phyloP scores from a whole-genome alignment of 2,888 invertebrate genomes.

The Sminthurides aquaticus region DNA sequence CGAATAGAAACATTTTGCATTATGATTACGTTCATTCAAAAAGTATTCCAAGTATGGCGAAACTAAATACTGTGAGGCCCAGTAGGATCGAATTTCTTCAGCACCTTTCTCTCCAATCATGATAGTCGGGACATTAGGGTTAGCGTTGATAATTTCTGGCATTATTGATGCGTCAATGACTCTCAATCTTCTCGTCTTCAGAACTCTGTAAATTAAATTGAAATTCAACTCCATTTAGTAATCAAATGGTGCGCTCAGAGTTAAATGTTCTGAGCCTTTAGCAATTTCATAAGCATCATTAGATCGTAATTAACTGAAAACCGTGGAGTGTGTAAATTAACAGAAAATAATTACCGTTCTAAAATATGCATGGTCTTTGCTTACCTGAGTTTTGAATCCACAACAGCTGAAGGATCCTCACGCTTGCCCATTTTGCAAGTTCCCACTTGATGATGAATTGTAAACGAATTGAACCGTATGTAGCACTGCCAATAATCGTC shows the following conservation, averaged over 20 bases:
- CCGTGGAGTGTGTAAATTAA: too few species aligned
- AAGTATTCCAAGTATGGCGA: conserved; percentile 2
- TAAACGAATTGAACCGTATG: conserved; percentile 18
- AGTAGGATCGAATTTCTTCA: conserved; percentile 11
- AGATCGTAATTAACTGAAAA: too few species aligned
- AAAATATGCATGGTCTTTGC: too few species aligned
- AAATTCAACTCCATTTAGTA: too few species aligned
- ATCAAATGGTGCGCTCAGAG: background rate
- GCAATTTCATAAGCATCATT: too few species aligned
- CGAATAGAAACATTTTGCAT: background rate
- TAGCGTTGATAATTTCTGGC: conserved; percentile 22
- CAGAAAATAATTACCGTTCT: too few species aligned
- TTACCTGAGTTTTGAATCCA: conserved; percentile 31
- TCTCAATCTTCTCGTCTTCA: conserved; percentile 14
- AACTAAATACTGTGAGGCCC: conserved; percentile 16
- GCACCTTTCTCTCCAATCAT: conserved; percentile 23
- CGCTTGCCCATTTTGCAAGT: conserved; percentile 31
- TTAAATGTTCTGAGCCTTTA: too few species aligned
- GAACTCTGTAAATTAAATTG: conserved; percentile 12
- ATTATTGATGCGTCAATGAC: conserved; percentile 20
- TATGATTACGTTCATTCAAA: background rate
- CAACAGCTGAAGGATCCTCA: conserved; percentile 28
- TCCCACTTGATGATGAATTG: conserved; percentile 28
- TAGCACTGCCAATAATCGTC: conserved; percentile 31
- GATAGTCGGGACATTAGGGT: conserved; percentile 17